Conservation (phyloP, 2,113 vertebrate species). For the Urocolius indicus region DNA sequence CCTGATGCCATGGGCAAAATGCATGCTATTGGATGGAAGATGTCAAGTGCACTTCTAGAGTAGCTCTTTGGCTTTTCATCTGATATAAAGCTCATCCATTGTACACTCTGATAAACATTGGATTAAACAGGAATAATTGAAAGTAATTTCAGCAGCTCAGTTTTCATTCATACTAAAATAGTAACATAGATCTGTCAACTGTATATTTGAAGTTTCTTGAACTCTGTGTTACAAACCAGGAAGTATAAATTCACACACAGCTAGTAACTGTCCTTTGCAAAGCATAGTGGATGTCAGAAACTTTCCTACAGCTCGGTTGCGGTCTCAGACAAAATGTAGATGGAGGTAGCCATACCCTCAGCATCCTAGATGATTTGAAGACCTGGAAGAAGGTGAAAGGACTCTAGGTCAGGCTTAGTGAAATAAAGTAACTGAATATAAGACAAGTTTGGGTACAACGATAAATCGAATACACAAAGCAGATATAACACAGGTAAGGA, state of each 20-base stretch:
- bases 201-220: not conserved
- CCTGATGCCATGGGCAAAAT: not conserved
- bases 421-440: not conserved
- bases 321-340: not conserved
- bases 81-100: not conserved
- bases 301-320: not conserved
- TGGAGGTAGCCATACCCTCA: not conserved
- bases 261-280: not conserved
- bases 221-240: not conserved
- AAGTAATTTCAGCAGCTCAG: not conserved
- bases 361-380: not conserved
- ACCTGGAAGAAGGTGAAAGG: not conserved
- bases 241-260: not conserved
- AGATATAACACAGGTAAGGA: not conserved
- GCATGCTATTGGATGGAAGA: not conserved
- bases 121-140: not conserved
- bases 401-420: not conserved
- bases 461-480: not conserved
- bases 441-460: not conserved
- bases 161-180: not conserved
- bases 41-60: not conserved
- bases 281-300: not conserved
- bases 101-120: not conserved
- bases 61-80: not conserved
- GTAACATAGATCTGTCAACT: not conserved